phyloP scores from a whole-genome alignment of 2,888 invertebrate species.

The Dexiosoma caninum region DNA sequence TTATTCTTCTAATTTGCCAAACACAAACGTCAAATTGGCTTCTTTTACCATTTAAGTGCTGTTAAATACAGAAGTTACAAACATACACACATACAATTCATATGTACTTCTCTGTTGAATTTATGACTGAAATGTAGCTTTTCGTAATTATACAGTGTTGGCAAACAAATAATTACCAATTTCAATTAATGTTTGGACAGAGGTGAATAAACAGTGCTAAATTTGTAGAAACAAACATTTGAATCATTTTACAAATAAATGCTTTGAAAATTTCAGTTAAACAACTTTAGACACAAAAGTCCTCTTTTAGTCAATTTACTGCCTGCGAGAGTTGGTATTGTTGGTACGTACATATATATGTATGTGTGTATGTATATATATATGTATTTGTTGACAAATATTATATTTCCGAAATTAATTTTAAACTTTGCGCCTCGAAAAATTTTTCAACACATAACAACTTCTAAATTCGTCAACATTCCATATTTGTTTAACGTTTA shows the following conservation, averaged over 20 bases:
- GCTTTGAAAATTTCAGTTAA: neutral
- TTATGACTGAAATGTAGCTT: neutral
- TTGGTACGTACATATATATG: no score
- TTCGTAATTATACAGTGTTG: conserved; percentile 32
- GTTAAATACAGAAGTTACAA: conserved; percentile 15
- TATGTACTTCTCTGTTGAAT: conserved; percentile 13
- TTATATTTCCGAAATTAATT: conserved; percentile 37
- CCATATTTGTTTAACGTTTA: conserved; percentile 16
- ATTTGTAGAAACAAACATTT: neutral
- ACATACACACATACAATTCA: neutral
- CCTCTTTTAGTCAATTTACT: conserved; percentile 7
- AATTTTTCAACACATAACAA: conserved; percentile 45
- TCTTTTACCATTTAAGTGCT: conserved; percentile 45
- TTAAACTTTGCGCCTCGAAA: conserved; percentile 31
- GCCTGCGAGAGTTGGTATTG: neutral
- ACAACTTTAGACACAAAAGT: neutral
- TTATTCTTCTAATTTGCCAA: conserved; percentile 18
- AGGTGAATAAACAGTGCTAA: neutral
- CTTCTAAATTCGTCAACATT: conserved; percentile 24
- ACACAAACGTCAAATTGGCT: conserved; percentile 27
- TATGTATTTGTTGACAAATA: conserved; percentile 2
- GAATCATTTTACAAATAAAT: neutral
- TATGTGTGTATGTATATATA: no score
- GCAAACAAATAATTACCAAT: conserved; percentile 22
- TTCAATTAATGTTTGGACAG: neutral